Evolutionary conservation across 2,888 invertebrate genomes (phyloP).

Genomic region (Sinohyriopsis cumingii): DNA sequence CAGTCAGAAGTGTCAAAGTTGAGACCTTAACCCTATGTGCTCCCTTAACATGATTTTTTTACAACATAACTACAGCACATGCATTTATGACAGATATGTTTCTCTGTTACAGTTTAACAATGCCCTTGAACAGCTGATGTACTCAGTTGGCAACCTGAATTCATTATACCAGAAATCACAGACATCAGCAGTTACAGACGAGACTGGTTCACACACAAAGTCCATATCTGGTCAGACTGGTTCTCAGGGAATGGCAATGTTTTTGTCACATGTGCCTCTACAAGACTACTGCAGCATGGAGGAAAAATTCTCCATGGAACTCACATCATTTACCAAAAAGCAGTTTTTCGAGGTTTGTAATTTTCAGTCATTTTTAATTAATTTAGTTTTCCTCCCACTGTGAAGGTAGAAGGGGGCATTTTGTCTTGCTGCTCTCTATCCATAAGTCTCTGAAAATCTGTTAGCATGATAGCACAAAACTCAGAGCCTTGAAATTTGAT

Average conservation of each 20-base stretch:
- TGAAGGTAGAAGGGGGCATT: too few relatives aligned
- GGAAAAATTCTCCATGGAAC: conserved; percentile 59
- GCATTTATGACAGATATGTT: neutral
- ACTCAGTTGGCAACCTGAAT: conserved; percentile 40
- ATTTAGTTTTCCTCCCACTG: too few relatives aligned
- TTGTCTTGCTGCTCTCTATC: too few relatives aligned
- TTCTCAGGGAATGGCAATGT: conserved; percentile 33
- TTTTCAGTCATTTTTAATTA: neutral
- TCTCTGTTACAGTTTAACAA: conserved; percentile 45
- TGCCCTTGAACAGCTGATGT: conserved; percentile 39
- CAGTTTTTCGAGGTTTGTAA: conserved; percentile 65
- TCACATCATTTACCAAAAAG: conserved; percentile 66
- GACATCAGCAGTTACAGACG: neutral
- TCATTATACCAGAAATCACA: conserved; percentile 34
- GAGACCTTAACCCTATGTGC: too few relatives aligned
- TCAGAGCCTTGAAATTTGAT: too few relatives aligned
- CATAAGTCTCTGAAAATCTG: too few relatives aligned
- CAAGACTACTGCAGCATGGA: conserved; percentile 54
- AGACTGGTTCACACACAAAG: neutral
- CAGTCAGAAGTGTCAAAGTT: too few relatives aligned
- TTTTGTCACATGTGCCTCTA: conserved; percentile 56
- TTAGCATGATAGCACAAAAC: too few relatives aligned
- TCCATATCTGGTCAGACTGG: conserved; percentile 12
- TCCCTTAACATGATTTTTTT: too few relatives aligned
- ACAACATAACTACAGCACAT: too few relatives aligned